Conservation (phyloP, 1,140 invertebrate species). For the Protaetia brevitarsis region DNA sequence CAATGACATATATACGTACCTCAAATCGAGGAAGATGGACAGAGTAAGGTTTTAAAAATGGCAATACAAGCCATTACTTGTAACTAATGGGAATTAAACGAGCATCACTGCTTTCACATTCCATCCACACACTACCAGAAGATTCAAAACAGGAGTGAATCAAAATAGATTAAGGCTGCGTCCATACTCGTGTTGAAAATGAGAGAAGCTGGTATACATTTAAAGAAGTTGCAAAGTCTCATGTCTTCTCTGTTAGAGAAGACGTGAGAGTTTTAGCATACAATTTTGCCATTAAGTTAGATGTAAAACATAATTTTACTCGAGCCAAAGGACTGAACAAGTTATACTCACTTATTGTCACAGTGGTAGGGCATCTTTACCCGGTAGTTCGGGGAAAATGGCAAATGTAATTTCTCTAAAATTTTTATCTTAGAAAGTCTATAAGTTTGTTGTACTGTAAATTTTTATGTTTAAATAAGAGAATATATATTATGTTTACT, state of each 20-base stretch:
- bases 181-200: slow-evolving; percentile 20
- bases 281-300: background rate
- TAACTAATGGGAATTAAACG: background rate
- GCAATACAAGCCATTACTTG: background rate
- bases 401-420: no score
- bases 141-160: background rate
- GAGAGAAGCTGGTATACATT: slow-evolving; percentile 20
- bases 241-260: slow-evolving; percentile 6
- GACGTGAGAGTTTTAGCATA: background rate
- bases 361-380: no score
- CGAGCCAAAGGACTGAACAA: no score
- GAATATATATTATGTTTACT: no score
- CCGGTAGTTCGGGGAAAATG: no score
- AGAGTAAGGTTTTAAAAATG: background rate
- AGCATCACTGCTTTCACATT: background rate
- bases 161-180: background rate
- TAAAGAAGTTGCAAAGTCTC: background rate
- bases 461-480: no score
- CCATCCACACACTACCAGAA: slow-evolving; percentile 14
- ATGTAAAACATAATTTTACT: slow-evolving; percentile 8
- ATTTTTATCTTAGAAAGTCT: no score
- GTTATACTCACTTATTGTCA: no score
- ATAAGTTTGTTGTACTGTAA: no score
- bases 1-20: no score
- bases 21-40: no score